Evolutionary conservation across 2,113 vertebrate genomes (phyloP), one percentile per base, ranked within the genome.

Genomic region (Bubo scandiacus): DNA sequence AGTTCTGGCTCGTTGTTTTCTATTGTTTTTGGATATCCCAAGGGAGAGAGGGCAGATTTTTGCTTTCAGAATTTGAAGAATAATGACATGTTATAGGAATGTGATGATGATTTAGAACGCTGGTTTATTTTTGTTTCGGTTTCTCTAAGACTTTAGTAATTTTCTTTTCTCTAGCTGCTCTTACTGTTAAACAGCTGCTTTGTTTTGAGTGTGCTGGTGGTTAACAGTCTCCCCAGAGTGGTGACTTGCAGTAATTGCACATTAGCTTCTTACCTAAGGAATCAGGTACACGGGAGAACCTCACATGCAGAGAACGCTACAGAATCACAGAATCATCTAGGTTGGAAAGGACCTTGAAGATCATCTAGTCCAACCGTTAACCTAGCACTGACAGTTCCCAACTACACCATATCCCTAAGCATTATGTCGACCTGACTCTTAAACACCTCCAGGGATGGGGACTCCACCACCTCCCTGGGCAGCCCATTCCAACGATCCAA

Each of bases 261-360:
- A 11, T 16, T 10, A 34, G 74, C 90, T 27, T 22, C 8, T 4
- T 7, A 1, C 40, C 9, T 3, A 0, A 0, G 8, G 25, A 27
- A 4, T 1, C 5, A 0, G 27, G 15, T 4, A 4, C 26, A 0
- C 6, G 0, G 0, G 6, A 22, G 16, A 12, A 22, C 13, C 5
- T 8, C 40, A 0, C 22, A 0, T 0, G 32, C 51, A 1, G 30
- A 4, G 29, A 8, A 10, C 0, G 3, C 57, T 7, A 4, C 40
- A 42, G 40, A 42, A 42, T 42, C 40, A 42, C 40, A 42, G 40
- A 42, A 42, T 42, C 40, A 42, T 42, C 40, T 14, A 42, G 40
- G 40, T 42, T 42, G 40, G 40, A 42, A 42, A 42, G 40, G 40
- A 42, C 40, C 40, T 42, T 14, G 40, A 42, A 42, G 40, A 42